These are phyloP conservation scores for Microplitis demolitor DNA, from an alignment of 1,140 invertebrate genomes.

Conservation along the genomic window DNA sequence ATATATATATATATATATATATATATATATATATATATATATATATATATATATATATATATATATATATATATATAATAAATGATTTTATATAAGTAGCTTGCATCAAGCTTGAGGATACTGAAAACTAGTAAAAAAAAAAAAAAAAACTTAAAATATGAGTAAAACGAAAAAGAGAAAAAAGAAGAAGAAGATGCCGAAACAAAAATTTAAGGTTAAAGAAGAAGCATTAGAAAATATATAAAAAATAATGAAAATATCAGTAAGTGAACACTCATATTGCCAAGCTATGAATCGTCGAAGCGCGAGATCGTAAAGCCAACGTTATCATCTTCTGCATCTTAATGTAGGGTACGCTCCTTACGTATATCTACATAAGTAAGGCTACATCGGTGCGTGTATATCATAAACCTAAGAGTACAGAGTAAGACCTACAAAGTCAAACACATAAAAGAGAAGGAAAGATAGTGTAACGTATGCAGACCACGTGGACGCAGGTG, in stretches of 20 bases:
- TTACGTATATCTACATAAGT: slow-evolving; percentile 47
- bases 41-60: no score
- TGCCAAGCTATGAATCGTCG: slow-evolving; percentile 57
- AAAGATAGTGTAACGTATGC: slow-evolving; percentile 35
- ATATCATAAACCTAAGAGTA: slow-evolving; percentile 1
- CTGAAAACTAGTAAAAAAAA: slow-evolving; percentile 26
- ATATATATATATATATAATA: no score
- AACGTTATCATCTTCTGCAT: slow-evolving; percentile 58
- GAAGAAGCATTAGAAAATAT: slow-evolving; percentile 33
- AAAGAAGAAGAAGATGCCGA: background rate
- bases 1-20: no score
- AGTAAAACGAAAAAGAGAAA: slow-evolving; percentile 28
- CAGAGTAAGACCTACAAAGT: background rate
- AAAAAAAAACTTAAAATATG: no score
- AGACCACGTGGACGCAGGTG: slow-evolving; percentile 46
- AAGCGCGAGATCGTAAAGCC: slow-evolving; percentile 62
- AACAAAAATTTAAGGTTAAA: background rate
- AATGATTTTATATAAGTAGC: slow-evolving; percentile 1
- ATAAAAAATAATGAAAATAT: slow-evolving; percentile 36
- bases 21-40: no score
- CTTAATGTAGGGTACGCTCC: slow-evolving; percentile 56
- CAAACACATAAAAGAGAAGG: background rate
- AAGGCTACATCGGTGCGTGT: slow-evolving; percentile 36
- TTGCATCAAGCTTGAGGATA: background rate
- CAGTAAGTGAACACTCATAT: slow-evolving; percentile 56